phyloP scores from a whole-genome alignment of 2,888 invertebrate species.

The Melieria omissa region DNA sequence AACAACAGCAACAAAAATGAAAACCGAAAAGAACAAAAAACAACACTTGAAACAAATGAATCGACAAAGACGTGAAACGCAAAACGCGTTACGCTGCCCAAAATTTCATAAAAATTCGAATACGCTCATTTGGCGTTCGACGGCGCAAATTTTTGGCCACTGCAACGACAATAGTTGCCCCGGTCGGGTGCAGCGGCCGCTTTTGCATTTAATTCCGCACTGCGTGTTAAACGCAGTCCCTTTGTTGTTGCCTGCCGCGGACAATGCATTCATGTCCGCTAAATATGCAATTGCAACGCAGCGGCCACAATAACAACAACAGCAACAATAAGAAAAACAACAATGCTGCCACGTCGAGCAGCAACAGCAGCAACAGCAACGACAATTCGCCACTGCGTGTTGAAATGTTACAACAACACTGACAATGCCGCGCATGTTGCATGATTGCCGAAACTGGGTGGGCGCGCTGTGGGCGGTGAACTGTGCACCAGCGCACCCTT shows the following conservation, averaged over 20 bases:
- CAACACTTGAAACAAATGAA: no score
- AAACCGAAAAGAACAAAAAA: not conserved
- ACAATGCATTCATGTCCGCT: no score
- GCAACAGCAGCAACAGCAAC: not conserved
- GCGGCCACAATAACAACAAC: conserved; percentile 13
- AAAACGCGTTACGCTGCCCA: no score
- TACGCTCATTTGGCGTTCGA: no score
- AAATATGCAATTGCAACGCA: not conserved
- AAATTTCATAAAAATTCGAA: no score
- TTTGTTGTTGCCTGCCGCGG: no score
- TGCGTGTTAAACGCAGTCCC: no score
- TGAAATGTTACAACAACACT: conserved; percentile 3
- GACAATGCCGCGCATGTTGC: not conserved
- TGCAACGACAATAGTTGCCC: no score
- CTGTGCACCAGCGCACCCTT: not conserved
- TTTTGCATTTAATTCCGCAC: no score
- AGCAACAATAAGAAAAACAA: not conserved
- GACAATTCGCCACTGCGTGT: conserved; percentile 27
- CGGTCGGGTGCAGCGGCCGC: no score
- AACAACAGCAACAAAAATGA: not conserved
- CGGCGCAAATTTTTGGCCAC: no score
- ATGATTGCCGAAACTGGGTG: not conserved
- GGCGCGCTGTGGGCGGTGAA: not conserved
- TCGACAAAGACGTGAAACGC: no score
- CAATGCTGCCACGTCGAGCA: not conserved